A percentile compares a stretch with the other conserved stretches of the same genome.
phyloP scores from a whole-genome alignment of 1,140 invertebrate species.

The Drosophila oshimai region DNA sequence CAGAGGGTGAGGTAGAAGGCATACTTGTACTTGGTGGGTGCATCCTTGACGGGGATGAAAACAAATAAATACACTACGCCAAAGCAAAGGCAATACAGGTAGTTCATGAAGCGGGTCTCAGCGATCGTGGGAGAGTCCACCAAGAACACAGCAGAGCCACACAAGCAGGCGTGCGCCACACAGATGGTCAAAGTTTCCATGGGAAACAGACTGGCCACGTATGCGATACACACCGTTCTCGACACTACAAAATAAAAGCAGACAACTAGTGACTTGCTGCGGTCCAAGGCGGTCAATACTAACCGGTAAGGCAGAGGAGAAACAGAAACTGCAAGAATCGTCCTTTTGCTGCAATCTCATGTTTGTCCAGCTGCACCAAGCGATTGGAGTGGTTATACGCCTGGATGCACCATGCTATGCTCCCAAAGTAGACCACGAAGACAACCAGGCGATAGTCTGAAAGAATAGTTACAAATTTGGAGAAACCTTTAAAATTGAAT shows the following conservation, averaged over 20 bases:
- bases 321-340: conserved; percentile 47
- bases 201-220: conserved; percentile 45
- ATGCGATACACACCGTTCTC: conserved; percentile 49
- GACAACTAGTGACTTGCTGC: background rate
- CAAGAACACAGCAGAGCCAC: conserved; percentile 41
- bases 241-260: conserved; percentile 28
- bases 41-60: conserved; percentile 53
- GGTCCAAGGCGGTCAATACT: background rate
- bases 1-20: conserved; percentile 41
- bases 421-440: conserved; percentile 47
- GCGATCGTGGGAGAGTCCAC: conserved; percentile 44
- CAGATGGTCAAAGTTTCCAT: conserved; percentile 27
- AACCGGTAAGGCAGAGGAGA: conserved; percentile 49
- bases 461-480: conserved; percentile 5
- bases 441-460: conserved; percentile 44
- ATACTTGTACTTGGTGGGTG: conserved; percentile 56
- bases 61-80: conserved; percentile 59
- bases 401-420: conserved; percentile 57
- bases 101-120: conserved; percentile 23
- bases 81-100: conserved; percentile 52
- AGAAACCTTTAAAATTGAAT: too few relatives aligned
- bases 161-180: conserved; percentile 19
- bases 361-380: conserved; percentile 53
- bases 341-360: conserved; percentile 54
- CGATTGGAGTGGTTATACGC: conserved; percentile 62